Conservation (phyloP, 2,113 vertebrate genomes). For the Hemiscyllium ocellatum region DNA sequence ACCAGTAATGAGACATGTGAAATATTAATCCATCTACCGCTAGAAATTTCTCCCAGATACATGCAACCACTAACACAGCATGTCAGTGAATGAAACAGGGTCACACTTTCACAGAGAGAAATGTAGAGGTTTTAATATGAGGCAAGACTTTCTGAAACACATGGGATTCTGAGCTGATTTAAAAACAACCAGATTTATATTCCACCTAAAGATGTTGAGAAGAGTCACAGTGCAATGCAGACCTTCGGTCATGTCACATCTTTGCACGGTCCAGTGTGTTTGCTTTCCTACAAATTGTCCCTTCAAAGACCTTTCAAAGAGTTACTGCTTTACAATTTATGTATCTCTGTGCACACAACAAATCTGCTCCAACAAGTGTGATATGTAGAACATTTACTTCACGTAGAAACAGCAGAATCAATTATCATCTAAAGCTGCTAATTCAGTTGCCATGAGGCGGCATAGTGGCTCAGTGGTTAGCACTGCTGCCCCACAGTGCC, state of each 20-base stretch:
- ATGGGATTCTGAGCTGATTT: neutral
- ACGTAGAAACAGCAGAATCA: too few species aligned
- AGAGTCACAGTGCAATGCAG: too few species aligned
- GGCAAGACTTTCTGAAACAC: neutral
- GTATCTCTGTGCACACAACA: too few species aligned
- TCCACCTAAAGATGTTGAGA: neutral
- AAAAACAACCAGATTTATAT: neutral
- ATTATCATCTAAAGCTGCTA: too few species aligned
- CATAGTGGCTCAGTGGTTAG: too few species aligned
- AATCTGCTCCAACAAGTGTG: too few species aligned
- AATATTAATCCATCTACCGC: constrained; percentile 20
- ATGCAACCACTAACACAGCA: neutral
- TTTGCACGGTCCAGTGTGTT: neutral
- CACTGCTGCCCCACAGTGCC: too few species aligned
- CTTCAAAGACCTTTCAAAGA: neutral
- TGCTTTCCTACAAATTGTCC: neutral
- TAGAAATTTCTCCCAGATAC: constrained; percentile 21
- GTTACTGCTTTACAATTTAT: neutral
- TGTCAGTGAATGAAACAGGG: neutral
- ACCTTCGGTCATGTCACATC: neutral
- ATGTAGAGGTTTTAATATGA: neutral
- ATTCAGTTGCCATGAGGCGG: too few species aligned
- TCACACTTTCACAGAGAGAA: neutral
- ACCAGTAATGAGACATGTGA: constrained; percentile 12
- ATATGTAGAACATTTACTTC: too few species aligned